A percentile compares a stretch with the other conserved stretches of the same genome.
Evolutionary conservation across 2,888 invertebrate species (phyloP).

Genomic region (Cyclophora punctaria): DNA sequence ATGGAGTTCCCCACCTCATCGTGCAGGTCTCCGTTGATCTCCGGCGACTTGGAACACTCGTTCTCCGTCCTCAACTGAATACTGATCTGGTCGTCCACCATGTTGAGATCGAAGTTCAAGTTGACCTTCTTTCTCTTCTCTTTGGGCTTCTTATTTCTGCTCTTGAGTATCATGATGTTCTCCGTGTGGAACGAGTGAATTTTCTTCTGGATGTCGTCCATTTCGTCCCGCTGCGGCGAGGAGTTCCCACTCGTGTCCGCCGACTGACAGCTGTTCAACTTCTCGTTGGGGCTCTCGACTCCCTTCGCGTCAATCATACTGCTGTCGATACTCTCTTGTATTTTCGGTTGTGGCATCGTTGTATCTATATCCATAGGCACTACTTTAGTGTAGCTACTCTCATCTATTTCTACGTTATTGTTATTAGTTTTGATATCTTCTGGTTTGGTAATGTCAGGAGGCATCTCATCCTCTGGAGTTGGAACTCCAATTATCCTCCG

Average conservation of each 20-base stretch:
- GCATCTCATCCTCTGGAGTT: conserved; percentile 52
- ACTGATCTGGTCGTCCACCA: conserved; percentile 71
- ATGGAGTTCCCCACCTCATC: conserved; percentile 30
- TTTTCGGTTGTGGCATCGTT: conserved; percentile 54
- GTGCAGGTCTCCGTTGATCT: conserved; percentile 55
- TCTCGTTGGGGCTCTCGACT: conserved; percentile 54
- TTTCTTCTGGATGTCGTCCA: conserved; percentile 77
- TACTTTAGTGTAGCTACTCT: conserved; percentile 53
- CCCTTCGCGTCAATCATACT: conserved; percentile 39
- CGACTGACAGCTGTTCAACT: conserved; percentile 53
- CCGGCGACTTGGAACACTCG: conserved; percentile 37
- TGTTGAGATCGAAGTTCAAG: conserved; percentile 68
- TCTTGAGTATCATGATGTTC: conserved; percentile 76
- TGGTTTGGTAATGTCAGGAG: conserved; percentile 44
- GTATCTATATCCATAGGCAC: conserved; percentile 67
- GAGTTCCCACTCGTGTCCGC: conserved; percentile 69
- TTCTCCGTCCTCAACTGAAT: conserved; percentile 61
- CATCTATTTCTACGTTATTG: conserved; percentile 54
- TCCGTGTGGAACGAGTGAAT: conserved; percentile 78
- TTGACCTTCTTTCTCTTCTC: conserved; percentile 73
- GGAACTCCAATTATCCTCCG: conserved; percentile 64
- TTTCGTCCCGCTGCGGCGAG: conserved; percentile 70
- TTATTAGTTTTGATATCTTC: conserved; percentile 50
- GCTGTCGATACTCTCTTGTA: conserved; percentile 46
- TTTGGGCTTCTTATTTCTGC: conserved; percentile 75